Evolutionary conservation across 92 coral and sea anemone genomes (phyloP), one percentile per base, ranked within the genome.

Genomic region (Micromussa lordhowensis): DNA sequence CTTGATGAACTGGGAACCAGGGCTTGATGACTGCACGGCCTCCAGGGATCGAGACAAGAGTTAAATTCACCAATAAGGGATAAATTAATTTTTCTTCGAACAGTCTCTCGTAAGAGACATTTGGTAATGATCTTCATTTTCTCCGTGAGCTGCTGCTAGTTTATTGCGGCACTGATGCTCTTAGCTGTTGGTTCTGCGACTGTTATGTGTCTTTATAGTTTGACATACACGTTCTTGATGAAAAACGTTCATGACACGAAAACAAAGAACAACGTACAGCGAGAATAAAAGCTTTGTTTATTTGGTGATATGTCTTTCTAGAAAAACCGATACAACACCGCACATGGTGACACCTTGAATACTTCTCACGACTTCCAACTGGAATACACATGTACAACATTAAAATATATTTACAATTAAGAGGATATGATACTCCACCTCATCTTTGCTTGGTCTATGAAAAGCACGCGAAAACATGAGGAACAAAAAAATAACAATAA

Each of bases 351-450:
- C 40, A 38, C 59, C 54, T 38, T 66, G 29, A 21, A 19, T 49
- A 26, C n/a, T 18, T 16, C 76, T 66, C 40, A 30, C 77, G 64
- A 82, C 44, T 21, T 17, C 38, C n/a, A 69, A 29, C 71, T 66
- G 32, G 32, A 66, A 24, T 66, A 32, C 29, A 66, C 28, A 61
- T 61, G 68, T 83, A 49, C 87, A 72, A 79, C 53, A 53, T 83
- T 71, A 32, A 75, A 57, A 75, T 73, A 84, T 84, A 59, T 84
- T 34, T 74, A 84, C 88, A 84, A 15, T 68, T 44, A 44, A 13
- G 51, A 44, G n/a, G 55, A 74, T 57, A 58, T 75, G 13, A 53
- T 16, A 84, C n/a, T 17, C 36, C 36, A 35, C 57, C 34, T 75
- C 21, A 18, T 8, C 38, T 31, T 59, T 53, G 29, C 77, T 73